These are phyloP conservation scores for Heterochromis multidens DNA, from an alignment of 2,113 vertebrate genomes.

Conservation along the genomic window DNA sequence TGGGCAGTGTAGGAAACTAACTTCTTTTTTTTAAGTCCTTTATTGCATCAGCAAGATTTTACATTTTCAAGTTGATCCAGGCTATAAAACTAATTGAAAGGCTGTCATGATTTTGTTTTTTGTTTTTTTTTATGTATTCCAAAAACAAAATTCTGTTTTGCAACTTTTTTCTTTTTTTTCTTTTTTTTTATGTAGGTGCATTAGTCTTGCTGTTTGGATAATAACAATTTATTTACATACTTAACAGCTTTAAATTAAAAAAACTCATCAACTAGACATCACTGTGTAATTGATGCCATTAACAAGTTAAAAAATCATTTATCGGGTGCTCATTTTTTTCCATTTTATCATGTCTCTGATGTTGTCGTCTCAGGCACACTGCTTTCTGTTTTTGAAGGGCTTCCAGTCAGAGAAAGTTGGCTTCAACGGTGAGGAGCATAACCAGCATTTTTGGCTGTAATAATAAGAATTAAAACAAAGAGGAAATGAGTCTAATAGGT, in stretches of 20 bases:
- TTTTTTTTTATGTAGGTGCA: background rate
- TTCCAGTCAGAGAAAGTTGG: background rate
- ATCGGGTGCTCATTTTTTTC: too few species aligned
- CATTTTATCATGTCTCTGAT: background rate
- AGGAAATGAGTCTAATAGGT: background rate
- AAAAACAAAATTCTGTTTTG: background rate
- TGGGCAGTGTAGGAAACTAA: background rate
- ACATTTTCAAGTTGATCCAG: background rate
- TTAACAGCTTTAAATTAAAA: background rate
- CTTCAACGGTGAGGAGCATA: background rate
- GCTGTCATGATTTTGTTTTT: too few species aligned
- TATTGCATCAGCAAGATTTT: background rate
- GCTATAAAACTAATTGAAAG: background rate
- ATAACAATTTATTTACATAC: background rate
- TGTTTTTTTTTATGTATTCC: background rate
- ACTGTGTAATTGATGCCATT: background rate
- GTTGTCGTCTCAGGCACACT: background rate
- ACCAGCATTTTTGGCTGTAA: background rate
- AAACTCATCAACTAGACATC: background rate
- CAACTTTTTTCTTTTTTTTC: background rate
- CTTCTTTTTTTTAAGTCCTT: background rate
- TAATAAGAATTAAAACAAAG: background rate
- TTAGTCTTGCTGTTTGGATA: background rate
- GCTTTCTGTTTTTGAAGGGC: background rate
- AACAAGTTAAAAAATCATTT: background rate